Evolutionary conservation across 2,113 vertebrate genomes (phyloP).

Genomic region (Garra rufa): DNA sequence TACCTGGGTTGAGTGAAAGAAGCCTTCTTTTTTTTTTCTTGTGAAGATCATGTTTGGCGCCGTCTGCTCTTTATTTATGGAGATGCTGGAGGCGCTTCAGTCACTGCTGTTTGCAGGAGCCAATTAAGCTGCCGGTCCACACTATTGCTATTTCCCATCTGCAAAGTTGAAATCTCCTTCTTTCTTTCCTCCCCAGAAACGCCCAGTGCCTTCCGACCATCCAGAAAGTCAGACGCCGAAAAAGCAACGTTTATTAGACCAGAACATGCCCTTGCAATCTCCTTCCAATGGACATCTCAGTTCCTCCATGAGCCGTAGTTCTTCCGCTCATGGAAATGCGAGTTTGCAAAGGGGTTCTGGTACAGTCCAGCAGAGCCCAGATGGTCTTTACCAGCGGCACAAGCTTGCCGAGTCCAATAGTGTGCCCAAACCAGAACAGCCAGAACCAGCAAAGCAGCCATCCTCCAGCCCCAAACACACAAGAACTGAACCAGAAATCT

Average conservation of each 20-base stretch:
- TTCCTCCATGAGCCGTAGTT: slow-evolving; percentile 56
- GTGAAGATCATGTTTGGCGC: slow-evolving; percentile 43
- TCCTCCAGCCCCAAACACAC: slow-evolving; percentile 61
- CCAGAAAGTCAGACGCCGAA: slow-evolving; percentile 74
- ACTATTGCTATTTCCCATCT: slow-evolving; percentile 4
- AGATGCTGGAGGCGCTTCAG: slow-evolving; percentile 46
- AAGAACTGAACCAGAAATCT: slow-evolving; percentile 60
- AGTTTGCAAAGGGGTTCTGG: slow-evolving; percentile 58
- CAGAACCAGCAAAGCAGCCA: slow-evolving; percentile 50
- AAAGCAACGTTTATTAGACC: slow-evolving; percentile 74
- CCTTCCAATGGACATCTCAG: slow-evolving; percentile 65
- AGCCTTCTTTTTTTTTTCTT: neutral
- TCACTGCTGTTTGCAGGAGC: slow-evolving; percentile 40
- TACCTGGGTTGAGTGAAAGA: slow-evolving; percentile 17
- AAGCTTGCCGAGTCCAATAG: slow-evolving; percentile 62
- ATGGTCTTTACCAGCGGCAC: slow-evolving; percentile 67
- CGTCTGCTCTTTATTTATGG: slow-evolving; percentile 56
- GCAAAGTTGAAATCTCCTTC: slow-evolving; percentile 13
- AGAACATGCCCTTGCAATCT: slow-evolving; percentile 65
- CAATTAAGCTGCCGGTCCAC: slow-evolving; percentile 21
- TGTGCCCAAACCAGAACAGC: slow-evolving; percentile 62
- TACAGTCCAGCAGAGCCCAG: slow-evolving; percentile 67
- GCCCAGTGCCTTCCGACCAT: slow-evolving; percentile 71
- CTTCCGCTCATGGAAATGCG: slow-evolving; percentile 62
- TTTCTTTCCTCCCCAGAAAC: slow-evolving; percentile 70